These are phyloP conservation scores for Palythoa heliodiscus DNA, from an alignment of 92 coral and sea anemone species.

Conservation along the genomic window DNA sequence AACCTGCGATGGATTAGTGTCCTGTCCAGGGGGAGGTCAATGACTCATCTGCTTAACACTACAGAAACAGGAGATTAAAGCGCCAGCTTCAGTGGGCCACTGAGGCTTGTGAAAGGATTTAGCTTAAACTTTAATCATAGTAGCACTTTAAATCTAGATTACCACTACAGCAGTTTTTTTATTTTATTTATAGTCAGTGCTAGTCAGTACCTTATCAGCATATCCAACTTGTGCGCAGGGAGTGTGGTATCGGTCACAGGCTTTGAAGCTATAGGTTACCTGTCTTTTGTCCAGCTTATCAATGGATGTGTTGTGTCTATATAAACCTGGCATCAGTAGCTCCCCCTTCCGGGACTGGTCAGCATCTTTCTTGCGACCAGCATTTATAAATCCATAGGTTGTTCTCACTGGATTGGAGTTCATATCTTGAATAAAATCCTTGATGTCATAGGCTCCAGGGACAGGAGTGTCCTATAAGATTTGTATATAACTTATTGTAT, in stretches of 20 bases:
- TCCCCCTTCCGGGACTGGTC: constrained; percentile 88
- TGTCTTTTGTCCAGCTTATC: constrained; percentile 71
- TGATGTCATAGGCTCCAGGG: constrained; percentile 89
- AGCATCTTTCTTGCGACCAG: constrained; percentile 89
- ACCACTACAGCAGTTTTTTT: neutral
- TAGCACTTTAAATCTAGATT: too few species aligned
- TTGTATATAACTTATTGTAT: too few species aligned
- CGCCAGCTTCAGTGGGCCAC: too few species aligned
- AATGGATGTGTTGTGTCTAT: constrained; percentile 78
- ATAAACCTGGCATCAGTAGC: constrained; percentile 88
- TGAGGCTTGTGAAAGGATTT: too few species aligned
- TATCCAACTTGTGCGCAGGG: constrained; percentile 90
- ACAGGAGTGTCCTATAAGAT: constrained; percentile 88
- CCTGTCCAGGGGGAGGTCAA: too few species aligned
- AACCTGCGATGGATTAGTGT: too few species aligned
- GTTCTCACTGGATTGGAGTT: constrained; percentile 74
- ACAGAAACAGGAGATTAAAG: too few species aligned
- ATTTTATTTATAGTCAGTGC: constrained; percentile 30
- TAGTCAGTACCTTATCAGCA: constrained; percentile 75
- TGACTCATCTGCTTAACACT: too few species aligned
- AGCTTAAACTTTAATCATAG: too few species aligned
- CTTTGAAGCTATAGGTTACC: constrained; percentile 81
- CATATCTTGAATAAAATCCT: constrained; percentile 84
- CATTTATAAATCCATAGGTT: constrained; percentile 91
- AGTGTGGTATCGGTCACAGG: constrained; percentile 84